Evolutionary conservation across 2,113 vertebrate species (phyloP).

Genomic region (Glaucidium brasilianum): DNA sequence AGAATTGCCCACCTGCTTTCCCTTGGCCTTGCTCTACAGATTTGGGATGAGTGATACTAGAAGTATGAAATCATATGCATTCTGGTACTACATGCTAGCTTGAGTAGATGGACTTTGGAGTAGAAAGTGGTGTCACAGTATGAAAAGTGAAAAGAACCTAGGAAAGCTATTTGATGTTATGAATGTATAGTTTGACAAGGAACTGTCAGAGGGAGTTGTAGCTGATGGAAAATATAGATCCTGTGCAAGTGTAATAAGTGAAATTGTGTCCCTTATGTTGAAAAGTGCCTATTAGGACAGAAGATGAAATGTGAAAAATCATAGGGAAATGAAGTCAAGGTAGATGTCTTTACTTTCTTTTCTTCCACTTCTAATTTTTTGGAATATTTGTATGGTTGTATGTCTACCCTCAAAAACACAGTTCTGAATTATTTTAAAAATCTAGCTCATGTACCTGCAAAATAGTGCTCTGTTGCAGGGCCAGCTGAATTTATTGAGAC

Average conservation of each 20-base stretch:
- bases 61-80: background rate
- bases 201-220: background rate
- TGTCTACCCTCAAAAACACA: background rate
- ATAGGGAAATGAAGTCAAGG: background rate
- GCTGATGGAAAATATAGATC: background rate
- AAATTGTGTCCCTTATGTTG: fast-evolving
- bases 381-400: background rate
- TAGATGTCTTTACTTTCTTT: background rate
- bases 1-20: background rate
- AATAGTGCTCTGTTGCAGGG: background rate
- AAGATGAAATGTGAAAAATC: background rate
- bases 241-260: background rate
- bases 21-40: background rate
- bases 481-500: background rate
- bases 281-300: background rate
- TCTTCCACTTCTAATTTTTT: background rate
- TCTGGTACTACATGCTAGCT: background rate
- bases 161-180: background rate
- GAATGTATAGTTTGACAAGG: background rate
- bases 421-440: background rate
- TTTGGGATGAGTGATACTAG: background rate
- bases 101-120: background rate
- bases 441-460: background rate
- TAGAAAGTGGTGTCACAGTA: background rate
- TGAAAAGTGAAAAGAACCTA: background rate